Evolutionary conservation across 2,113 vertebrate genomes (phyloP).

Genomic region (Syrrhaptes paradoxus): DNA sequence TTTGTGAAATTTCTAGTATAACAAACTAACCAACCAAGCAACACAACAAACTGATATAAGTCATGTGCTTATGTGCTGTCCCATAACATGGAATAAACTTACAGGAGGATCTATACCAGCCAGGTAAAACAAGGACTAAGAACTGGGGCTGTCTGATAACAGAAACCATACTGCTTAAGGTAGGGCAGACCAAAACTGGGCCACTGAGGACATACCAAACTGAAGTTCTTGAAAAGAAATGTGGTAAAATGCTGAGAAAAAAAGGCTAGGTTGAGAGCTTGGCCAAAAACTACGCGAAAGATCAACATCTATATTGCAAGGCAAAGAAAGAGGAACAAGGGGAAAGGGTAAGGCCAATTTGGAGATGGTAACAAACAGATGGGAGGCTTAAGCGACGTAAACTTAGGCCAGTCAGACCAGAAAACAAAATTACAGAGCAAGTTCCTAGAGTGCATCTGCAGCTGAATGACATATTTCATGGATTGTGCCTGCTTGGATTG

Average conservation of each 20-base stretch:
- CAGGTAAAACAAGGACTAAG: not conserved
- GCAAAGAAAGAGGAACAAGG: not conserved
- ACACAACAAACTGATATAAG: not conserved
- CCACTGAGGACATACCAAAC: not conserved
- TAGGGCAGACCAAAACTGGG: not conserved
- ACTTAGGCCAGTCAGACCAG: not conserved
- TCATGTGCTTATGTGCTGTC: not conserved
- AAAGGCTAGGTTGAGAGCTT: not conserved
- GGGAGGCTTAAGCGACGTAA: not conserved
- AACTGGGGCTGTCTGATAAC: not conserved
- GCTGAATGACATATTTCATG: not conserved
- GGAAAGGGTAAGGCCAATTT: not conserved
- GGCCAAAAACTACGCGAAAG: not conserved
- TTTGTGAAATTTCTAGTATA: not conserved
- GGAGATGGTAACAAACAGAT: not conserved
- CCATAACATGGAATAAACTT: not conserved
- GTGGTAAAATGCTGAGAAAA: not conserved
- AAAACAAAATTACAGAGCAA: not conserved
- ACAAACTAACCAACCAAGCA: not conserved
- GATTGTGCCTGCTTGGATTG: not conserved
- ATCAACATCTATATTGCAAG: not conserved
- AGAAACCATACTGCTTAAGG: not conserved
- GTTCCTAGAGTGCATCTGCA: not conserved
- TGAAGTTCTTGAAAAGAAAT: not conserved
- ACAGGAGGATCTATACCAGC: not conserved